Percentiles rank a stretch among this genome's conserved stretches.
Conservation (phyloP, 2,113 vertebrate species). For the Sterna hirundo region DNA sequence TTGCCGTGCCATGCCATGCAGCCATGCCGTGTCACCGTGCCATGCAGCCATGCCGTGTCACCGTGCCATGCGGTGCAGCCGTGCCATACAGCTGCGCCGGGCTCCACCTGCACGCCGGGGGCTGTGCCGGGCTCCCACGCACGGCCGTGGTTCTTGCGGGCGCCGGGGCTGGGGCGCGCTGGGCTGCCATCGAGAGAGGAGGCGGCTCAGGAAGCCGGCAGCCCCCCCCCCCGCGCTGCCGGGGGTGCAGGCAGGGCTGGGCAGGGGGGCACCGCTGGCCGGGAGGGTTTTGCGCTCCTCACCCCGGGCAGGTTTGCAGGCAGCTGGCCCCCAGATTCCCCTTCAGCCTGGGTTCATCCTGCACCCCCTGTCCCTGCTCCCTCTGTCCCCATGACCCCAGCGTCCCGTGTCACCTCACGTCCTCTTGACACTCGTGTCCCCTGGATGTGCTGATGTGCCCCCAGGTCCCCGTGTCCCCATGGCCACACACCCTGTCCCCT, state of each 20-base stretch:
- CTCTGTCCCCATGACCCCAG: fast-evolving
- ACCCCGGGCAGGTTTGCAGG: not conserved
- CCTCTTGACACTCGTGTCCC: no score
- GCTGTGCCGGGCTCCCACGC: not conserved
- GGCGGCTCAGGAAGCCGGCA: constrained; percentile 24
- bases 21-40: not conserved
- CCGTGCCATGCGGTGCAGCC: not conserved
- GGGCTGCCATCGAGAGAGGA: not conserved
- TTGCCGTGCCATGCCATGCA: not conserved
- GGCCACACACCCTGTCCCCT: not conserved
- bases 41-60: not conserved
- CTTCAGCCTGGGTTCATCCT: fast-evolving
- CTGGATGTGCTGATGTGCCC: not conserved
- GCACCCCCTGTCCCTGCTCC: no score
- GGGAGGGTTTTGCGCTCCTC: fast-evolving
- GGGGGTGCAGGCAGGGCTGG: not conserved
- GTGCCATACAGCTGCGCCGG: not conserved
- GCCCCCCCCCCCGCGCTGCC: not conserved
- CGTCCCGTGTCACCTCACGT: fast-evolving
- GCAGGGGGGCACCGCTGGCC: fast-evolving
- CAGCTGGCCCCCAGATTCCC: not conserved
- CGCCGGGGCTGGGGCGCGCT: not conserved
- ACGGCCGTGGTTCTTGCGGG: not conserved
- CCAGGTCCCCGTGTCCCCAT: not conserved
- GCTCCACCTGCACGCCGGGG: not conserved